Conservation (phyloP, 2,888 invertebrate genomes). For the Nycteola revayana region DNA sequence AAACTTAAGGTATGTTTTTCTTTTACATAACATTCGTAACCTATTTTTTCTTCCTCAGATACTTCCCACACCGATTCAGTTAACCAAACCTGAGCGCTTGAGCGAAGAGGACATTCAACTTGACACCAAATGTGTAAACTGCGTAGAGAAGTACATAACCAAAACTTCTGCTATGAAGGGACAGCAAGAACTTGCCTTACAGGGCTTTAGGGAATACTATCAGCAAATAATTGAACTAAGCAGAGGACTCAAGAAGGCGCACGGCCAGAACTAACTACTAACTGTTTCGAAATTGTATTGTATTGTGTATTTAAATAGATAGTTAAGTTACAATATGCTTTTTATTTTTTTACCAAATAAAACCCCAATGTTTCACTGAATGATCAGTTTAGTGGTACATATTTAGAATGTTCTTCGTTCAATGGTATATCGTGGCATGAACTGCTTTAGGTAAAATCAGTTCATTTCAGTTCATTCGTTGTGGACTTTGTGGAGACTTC, state of each 20-base stretch:
- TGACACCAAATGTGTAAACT: constrained; percentile 80
- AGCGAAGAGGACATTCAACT: constrained; percentile 77
- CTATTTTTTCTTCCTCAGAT: constrained; percentile 46
- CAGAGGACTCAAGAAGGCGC: constrained; percentile 85
- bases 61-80: constrained; percentile 61
- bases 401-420: too few relatives aligned
- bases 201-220: constrained; percentile 86
- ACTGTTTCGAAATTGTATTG: constrained; percentile 18
- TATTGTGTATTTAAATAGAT: constrained; percentile 39
- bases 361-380: too few relatives aligned
- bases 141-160: constrained; percentile 83
- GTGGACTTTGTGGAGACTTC: too few relatives aligned
- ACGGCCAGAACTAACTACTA: constrained; percentile 82
- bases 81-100: constrained; percentile 70
- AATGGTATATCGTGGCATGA: too few relatives aligned
- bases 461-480: too few relatives aligned
- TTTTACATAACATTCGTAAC: too few relatives aligned
- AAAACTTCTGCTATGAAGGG: constrained; percentile 84
- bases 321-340: constrained; percentile 38
- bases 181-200: constrained; percentile 86
- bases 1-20: too few relatives aligned
- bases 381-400: too few relatives aligned
- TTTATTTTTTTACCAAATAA: too few relatives aligned
- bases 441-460: too few relatives aligned
- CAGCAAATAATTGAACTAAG: constrained; percentile 82